Base-by-base conservation (phyloP, 2,888 invertebrate genomes). In the Notocelia uddmanniana region DNA sequence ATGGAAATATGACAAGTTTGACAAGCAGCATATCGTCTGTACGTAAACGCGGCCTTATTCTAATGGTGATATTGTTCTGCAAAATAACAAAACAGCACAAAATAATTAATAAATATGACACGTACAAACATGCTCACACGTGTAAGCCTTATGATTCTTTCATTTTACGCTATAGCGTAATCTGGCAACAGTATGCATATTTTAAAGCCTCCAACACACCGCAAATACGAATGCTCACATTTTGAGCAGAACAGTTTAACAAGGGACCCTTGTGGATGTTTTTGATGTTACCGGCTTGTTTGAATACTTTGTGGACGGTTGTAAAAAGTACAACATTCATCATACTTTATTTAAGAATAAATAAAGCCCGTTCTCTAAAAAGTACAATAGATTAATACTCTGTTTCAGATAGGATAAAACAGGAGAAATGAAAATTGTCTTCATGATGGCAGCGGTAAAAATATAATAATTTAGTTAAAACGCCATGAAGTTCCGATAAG, bases 171-270 rank as follows among this genome's bases (percentile, higher is more conserved):
- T 34, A 58, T 41, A 73, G 63, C 58, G 59, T 69, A 73, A 73
- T 69, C 69, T 54, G 64, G 68, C 72, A 21, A 55, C 64, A 45
- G 45, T 59, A 64, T 74, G 74, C 71, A 72, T 74, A 74, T 74
- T 74, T 71, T 68, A 74, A 67, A 69, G 19, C 50, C 21, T 31
- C 54, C 50, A 31, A 41, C 73, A 34, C 45, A 68, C 68, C 73
- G 58, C 68, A 63, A 73, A 63, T 68, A 58, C 63, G 37, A 68
- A 73, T 68, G 63, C 63, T 73, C 63, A 57, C 62, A 68, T 73
- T 66, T 73, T 21, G 41, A 48, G 63, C 21, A 60, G 60, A 69
- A 68, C 60, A 41, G 52, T 52, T 54, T 45, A 68, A 60, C 34
- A 60, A 54, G 50, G 37, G 26, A 41, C 54, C 18, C 58, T 31